Conservation (phyloP, 1,140 invertebrate genomes). For the Xylocopa sonorina region DNA sequence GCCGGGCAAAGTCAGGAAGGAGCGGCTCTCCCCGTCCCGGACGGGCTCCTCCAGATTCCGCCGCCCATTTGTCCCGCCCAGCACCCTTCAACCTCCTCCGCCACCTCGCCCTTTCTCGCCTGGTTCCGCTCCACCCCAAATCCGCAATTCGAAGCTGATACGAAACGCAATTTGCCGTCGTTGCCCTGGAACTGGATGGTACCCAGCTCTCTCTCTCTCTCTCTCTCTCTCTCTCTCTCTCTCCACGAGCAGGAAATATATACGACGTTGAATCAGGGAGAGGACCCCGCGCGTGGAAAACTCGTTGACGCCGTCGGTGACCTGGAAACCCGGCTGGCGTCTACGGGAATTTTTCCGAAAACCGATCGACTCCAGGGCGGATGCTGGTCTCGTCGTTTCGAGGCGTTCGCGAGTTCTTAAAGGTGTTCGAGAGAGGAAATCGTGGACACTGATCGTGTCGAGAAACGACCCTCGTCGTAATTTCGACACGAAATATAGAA, state of each 20-base stretch:
- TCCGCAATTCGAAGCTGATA: conserved; percentile 46
- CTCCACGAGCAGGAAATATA: conserved; percentile 36
- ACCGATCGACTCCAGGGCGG: conserved; percentile 1
- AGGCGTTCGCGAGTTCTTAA: not conserved
- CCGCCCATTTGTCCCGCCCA: too few species aligned
- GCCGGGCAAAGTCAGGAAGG: not conserved
- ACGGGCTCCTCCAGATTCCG: too few species aligned
- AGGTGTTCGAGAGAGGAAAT: too few species aligned
- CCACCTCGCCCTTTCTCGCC: not conserved
- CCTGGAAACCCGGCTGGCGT: conserved; percentile 28
- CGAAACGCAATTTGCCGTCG: conserved; percentile 43
- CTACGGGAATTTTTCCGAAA: conserved; percentile 36
- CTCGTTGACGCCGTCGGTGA: conserved; percentile 40
- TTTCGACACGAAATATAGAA: too few species aligned
- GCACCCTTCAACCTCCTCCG: too few species aligned
- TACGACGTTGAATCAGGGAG: conserved; percentile 30
- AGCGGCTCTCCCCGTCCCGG: too few species aligned
- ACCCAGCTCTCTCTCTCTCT: too few species aligned
- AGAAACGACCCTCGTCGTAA: too few species aligned
- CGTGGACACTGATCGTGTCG: too few species aligned
- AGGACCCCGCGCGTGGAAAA: not conserved
- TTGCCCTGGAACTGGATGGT: conserved; percentile 25
- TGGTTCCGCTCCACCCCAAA: conserved; percentile 17
- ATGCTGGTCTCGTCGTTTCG: not conserved
- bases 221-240: too few species aligned